Conservation (phyloP, 2,797 vertebrate genomes). For the Gastrophryne carolinensis region DNA sequence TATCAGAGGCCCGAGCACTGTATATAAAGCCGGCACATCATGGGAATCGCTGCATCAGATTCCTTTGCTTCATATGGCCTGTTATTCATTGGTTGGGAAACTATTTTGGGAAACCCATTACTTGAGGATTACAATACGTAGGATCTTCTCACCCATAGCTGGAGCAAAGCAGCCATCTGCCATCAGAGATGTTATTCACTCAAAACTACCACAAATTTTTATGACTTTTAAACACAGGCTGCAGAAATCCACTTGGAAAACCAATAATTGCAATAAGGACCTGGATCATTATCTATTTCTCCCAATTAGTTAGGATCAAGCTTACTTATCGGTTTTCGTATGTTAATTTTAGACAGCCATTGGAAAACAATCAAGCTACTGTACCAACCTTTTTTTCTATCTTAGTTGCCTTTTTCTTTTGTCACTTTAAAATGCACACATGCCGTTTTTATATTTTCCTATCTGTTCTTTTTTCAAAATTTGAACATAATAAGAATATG, state of each 20-base stretch:
- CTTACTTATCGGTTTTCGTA: slow-evolving; percentile 38
- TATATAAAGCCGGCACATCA: no score
- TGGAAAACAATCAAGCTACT: neutral
- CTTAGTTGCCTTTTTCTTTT: neutral
- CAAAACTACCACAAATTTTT: slow-evolving; percentile 74
- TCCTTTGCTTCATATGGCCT: neutral
- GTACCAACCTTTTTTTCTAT: neutral
- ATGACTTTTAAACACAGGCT: slow-evolving; percentile 67
- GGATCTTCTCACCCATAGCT: neutral
- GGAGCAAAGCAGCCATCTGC: slow-evolving; percentile 42
- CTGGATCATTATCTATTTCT: slow-evolving; percentile 48
- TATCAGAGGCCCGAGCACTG: neutral
- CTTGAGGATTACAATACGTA: neutral
- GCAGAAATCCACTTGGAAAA: slow-evolving; percentile 69
- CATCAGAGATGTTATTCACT: slow-evolving; percentile 66
- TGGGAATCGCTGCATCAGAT: neutral
- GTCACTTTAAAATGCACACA: no score
- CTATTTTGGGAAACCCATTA: neutral
- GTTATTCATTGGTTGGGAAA: neutral
- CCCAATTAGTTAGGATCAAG: slow-evolving; percentile 45
- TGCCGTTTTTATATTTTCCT: no score
- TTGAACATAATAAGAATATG: no score
- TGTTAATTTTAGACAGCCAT: slow-evolving; percentile 14
- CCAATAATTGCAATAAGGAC: slow-evolving; percentile 60
- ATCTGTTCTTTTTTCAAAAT: no score